phyloP scores from a whole-genome alignment of 2,113 vertebrate genomes.

The Eulacestoma nigropectus region DNA sequence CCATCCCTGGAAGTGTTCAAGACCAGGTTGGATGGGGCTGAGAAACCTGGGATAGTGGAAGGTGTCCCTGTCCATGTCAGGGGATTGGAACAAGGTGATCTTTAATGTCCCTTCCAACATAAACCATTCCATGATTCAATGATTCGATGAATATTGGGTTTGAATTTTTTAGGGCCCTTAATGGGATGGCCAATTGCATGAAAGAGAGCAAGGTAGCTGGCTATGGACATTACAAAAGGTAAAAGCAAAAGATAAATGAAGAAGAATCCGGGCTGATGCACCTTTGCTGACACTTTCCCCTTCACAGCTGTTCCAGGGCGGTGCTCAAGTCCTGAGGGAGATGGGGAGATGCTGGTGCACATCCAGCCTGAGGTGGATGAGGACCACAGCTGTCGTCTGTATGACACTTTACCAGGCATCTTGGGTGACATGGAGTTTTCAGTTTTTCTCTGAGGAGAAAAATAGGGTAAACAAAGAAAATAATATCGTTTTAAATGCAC shows the following conservation, averaged over 20 bases:
- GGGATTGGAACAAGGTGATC: too few relatives aligned
- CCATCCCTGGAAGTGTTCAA: not conserved
- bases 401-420: not conserved
- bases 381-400: not conserved
- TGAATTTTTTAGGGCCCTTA: not conserved
- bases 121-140: not conserved
- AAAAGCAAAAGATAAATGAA: not conserved
- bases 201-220: not conserved
- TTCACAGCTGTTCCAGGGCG: not conserved
- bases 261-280: not conserved
- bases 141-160: not conserved
- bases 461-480: not conserved
- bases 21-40: too few relatives aligned
- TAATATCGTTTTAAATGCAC: not conserved
- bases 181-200: not conserved
- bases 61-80: not conserved
- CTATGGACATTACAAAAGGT: not conserved
- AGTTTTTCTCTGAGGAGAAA: not conserved
- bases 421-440: not conserved
- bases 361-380: not conserved
- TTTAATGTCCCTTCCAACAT: not conserved
- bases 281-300: not conserved
- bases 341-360: not conserved
- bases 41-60: rapidly evolving
- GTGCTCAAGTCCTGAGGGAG: not conserved